Base-by-base conservation (phyloP, 2,888 invertebrate genomes). In the Drosophila barbarae region DNA sequence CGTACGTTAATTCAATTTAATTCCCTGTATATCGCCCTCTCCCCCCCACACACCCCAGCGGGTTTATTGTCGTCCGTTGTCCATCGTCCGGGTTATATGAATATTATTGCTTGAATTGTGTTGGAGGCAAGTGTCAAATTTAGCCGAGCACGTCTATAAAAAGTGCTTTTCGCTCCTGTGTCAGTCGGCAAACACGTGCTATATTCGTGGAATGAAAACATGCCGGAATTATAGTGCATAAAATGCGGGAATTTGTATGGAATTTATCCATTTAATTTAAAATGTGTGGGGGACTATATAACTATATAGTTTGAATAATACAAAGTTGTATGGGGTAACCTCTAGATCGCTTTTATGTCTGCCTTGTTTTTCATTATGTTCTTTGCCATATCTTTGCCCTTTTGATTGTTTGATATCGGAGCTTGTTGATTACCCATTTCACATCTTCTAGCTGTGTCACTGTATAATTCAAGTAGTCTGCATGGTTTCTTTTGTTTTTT, bases 71-170 rank as follows among this genome's bases (percentile, higher is more conserved):
- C 18, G 18, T 18, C 18, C 18, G 56, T 15, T 21, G 41, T 13
- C 41, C 23, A 23, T 26, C 46, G 46, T 68, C 38, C 46, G 57
- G 55, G 49, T 46, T 67, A 51, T 59, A 36, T 49, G 65, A 46
- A 39, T 55, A 66, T 35, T 34, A 66, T 35, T 34, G 30, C 52
- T 64, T 52, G 64, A 73, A 73, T 76, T 74, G 69, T 79, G 58
- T 67, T 74, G 66, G 64, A 71, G 15, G 63, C 74, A 69, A 84
- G 85, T 82, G 73, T 79, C 82, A 78, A 84, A 81, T 80, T 78
- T 81, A 81, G 78, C 84, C 74, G 51, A 60, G 67, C 65, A 65
- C 53, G 69, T 63, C 63, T 52, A 63, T 53, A 69, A 53, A 56
- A 49, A 55, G 47, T 55, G 49, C 34, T 52, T 28, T 46, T 41